Conservation (phyloP, 1,140 invertebrate genomes). For the Calephelis virginiensis region DNA sequence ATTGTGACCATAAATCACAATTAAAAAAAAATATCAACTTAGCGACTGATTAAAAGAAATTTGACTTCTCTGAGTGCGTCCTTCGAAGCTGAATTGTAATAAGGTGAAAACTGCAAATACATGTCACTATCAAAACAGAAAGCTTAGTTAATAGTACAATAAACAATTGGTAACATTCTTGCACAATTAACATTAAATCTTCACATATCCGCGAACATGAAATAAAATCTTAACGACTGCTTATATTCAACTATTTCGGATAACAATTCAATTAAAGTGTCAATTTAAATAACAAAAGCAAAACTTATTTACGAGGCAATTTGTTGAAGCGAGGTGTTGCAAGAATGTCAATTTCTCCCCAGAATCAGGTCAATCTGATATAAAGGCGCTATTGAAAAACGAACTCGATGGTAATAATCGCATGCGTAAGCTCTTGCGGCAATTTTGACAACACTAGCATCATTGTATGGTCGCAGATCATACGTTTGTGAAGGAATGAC, state of each 20-base stretch:
- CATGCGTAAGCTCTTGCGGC: slow-evolving; percentile 51
- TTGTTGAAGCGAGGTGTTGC: slow-evolving; percentile 42
- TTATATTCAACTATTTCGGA: slow-evolving; percentile 11
- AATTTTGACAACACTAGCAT: slow-evolving; percentile 53
- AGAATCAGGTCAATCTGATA: slow-evolving; percentile 71
- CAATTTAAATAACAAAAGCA: slow-evolving; percentile 29
- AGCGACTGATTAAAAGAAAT: too few relatives aligned
- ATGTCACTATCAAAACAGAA: too few relatives aligned
- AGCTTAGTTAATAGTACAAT: background rate
- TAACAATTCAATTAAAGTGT: slow-evolving; percentile 22
- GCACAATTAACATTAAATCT: slow-evolving; percentile 3
- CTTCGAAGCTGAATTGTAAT: too few relatives aligned
- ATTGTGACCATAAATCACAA: too few relatives aligned
- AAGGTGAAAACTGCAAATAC: too few relatives aligned
- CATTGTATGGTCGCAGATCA: slow-evolving; percentile 59
- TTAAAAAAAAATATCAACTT: too few relatives aligned
- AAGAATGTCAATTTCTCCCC: slow-evolving; percentile 63
- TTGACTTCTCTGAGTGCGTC: too few relatives aligned
- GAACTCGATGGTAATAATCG: slow-evolving; percentile 67
- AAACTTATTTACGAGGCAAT: slow-evolving; percentile 36
- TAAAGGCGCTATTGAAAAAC: slow-evolving; percentile 70
- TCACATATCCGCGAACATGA: background rate
- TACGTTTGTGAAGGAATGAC: slow-evolving; percentile 69
- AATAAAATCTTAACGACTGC: slow-evolving; percentile 1
- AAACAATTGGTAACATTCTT: background rate